These are phyloP conservation scores for Isaurus tuberculatus DNA, from an alignment of 92 coral and sea anemone species.

Conservation along the genomic window DNA sequence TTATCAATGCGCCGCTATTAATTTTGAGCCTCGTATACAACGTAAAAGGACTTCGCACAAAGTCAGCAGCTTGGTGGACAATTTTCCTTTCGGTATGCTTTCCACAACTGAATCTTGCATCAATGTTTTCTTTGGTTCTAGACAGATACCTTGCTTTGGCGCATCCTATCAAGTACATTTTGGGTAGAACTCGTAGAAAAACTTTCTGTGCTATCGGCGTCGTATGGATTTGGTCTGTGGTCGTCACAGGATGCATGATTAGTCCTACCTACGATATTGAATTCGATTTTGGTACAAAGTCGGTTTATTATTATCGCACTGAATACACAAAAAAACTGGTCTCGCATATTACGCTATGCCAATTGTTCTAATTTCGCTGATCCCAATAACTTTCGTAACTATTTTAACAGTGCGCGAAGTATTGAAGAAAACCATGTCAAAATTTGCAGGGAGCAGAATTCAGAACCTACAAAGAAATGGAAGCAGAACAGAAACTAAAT, in stretches of 20 bases:
- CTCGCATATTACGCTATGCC: neutral
- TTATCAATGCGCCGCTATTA: too few relatives aligned
- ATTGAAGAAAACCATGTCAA: neutral
- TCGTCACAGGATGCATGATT: too few relatives aligned
- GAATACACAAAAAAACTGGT: neutral
- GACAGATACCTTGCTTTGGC: too few relatives aligned
- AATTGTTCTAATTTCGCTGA: neutral
- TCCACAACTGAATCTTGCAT: too few relatives aligned
- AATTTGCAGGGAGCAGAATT: neutral
- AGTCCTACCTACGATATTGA: too few relatives aligned
- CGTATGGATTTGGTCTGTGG: too few relatives aligned
- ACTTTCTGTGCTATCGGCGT: too few relatives aligned
- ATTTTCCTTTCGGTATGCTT: neutral
- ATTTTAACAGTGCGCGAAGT: neutral
- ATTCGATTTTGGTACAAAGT: neutral
- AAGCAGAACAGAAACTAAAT: neutral
- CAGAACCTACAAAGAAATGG: neutral
- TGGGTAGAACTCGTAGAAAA: neutral
- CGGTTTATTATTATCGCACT: neutral
- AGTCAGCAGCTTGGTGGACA: conserved; percentile 12
- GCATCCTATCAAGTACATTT: neutral
- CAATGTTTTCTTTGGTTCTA: neutral
- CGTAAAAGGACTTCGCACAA: neutral
- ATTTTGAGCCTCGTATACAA: too few relatives aligned
- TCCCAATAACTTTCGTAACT: neutral